Percentiles rank a stretch among this genome's conserved stretches.
phyloP scores from a whole-genome alignment of 1,140 invertebrate genomes.

The Tetramorium parvispinum region DNA sequence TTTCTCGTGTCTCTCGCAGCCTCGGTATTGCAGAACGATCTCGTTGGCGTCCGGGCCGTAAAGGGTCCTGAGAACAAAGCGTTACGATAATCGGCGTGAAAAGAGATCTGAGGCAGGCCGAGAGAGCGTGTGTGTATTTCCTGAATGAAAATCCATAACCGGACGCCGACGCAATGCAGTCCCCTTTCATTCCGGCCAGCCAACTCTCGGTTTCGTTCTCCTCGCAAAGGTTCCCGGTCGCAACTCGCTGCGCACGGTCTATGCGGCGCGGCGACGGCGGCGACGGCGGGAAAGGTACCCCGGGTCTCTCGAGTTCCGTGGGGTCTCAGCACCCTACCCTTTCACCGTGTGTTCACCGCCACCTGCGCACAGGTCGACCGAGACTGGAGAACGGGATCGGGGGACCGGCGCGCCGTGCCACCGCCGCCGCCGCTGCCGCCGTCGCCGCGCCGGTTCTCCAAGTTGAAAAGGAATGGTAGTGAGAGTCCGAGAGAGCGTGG shows the following conservation, averaged over 20 bases:
- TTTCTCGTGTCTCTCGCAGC: not conserved
- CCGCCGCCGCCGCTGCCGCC: not conserved
- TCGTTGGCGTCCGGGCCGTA: not conserved
- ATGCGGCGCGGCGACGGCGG: not conserved
- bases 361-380: conserved; percentile 48
- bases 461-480: conserved; percentile 43
- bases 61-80: conserved; percentile 14
- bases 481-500: conserved; percentile 21
- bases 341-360: conserved; percentile 29
- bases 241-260: conserved; percentile 49
- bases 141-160: conserved; percentile 55
- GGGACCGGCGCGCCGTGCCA: not conserved
- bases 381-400: conserved; percentile 51
- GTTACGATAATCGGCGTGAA: conserved; percentile 4
- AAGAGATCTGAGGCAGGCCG: not conserved
- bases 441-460: not conserved
- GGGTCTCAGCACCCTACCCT: conserved; percentile 35
- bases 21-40: not conserved
- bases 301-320: not conserved
- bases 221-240: conserved; percentile 33
- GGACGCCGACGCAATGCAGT: conserved; percentile 4
- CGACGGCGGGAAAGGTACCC: conserved; percentile 19
- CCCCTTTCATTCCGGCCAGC: conserved; percentile 40
- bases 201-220: conserved; percentile 52
- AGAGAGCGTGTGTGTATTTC: not conserved